Percentiles rank a stretch among this genome's conserved stretches.
phyloP scores from a whole-genome alignment of 2,113 vertebrate genomes.

The Sceloporus undulatus region DNA sequence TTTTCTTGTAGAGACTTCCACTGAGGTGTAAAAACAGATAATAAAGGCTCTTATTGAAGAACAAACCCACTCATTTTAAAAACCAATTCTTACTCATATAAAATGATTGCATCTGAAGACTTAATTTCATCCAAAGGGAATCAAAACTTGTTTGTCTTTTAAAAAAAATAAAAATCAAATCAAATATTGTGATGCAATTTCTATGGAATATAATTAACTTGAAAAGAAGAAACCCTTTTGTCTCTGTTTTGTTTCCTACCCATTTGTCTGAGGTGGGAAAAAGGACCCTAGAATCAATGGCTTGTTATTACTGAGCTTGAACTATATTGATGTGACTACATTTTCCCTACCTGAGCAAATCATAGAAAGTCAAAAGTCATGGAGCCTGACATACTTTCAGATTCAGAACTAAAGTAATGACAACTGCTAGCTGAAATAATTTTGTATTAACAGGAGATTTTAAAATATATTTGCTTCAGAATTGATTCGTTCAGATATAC shows the following conservation, averaged over 20 bases:
- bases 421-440: neutral
- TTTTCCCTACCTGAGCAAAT: neutral
- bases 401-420: neutral
- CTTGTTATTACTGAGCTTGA: neutral
- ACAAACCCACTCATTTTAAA: neutral
- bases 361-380: neutral
- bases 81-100: slow-evolving; percentile 4
- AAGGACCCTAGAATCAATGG: neutral
- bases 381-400: neutral
- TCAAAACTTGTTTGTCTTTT: neutral
- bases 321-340: neutral
- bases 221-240: neutral
- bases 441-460: neutral
- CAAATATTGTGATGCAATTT: slow-evolving; percentile 22
- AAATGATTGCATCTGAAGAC: slow-evolving; percentile 18
- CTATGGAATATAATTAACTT: neutral
- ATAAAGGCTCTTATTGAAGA: slow-evolving; percentile 18
- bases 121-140: slow-evolving; percentile 9
- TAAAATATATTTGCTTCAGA: neutral
- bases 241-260: neutral
- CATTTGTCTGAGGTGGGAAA: neutral
- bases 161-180: neutral
- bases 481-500: neutral
- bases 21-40: slow-evolving; percentile 12
- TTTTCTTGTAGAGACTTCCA: slow-evolving; percentile 25